These are phyloP conservation scores for Rhinoraja longicauda DNA, from an alignment of 2,797 vertebrate genomes.

Conservation along the genomic window DNA sequence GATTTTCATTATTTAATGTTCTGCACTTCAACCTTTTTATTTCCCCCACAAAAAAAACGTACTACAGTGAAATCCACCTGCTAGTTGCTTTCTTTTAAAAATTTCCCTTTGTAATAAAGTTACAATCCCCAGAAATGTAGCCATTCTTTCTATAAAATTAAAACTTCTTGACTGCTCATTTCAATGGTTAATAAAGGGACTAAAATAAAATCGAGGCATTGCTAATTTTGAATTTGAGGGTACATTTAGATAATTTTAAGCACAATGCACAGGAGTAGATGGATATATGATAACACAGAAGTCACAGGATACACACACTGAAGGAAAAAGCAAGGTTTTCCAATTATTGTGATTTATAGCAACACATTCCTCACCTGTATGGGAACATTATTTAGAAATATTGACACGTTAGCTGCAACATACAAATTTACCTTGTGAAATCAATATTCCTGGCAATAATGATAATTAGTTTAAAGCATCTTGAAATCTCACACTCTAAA, in stretches of 20 bases:
- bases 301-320: neutral
- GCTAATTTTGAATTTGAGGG: neutral
- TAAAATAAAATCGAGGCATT: neutral
- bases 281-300: neutral
- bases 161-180: neutral
- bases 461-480: too few relatives aligned
- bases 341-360: neutral
- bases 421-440: neutral
- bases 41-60: neutral
- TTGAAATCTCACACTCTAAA: too few relatives aligned
- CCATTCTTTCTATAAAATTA: neutral
- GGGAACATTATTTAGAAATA: neutral
- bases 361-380: neutral
- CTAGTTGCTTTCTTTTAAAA: neutral
- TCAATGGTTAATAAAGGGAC: neutral
- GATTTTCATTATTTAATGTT: neutral
- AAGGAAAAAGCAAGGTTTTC: neutral
- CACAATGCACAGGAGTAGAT: neutral
- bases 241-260: neutral
- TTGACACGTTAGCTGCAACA: neutral
- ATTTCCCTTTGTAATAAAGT: neutral
- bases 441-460: neutral
- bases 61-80: neutral
- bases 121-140: neutral
- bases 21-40: neutral